Conservation (phyloP, 1,140 invertebrate species). For the Halyomorpha halys region DNA sequence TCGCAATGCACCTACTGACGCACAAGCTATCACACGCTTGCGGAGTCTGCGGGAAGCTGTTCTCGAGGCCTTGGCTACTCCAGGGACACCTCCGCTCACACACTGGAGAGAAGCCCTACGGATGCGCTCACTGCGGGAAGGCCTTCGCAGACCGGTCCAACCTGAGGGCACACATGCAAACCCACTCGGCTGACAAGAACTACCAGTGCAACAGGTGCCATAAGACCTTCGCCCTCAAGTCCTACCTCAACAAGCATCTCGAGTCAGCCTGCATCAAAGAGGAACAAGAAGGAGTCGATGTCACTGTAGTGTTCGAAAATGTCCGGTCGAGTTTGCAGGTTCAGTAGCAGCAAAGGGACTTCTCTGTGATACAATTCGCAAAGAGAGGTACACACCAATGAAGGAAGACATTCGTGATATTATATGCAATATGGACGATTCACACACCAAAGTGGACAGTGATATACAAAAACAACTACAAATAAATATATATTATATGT, state of each 20-base stretch:
- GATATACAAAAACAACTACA: neutral
- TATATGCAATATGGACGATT: slow-evolving; percentile 9
- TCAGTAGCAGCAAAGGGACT: slow-evolving; percentile 31
- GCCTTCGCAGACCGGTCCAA: slow-evolving; percentile 96
- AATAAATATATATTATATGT: neutral
- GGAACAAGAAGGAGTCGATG: slow-evolving; percentile 24
- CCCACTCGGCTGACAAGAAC: slow-evolving; percentile 81
- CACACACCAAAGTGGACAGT: slow-evolving; percentile 17
- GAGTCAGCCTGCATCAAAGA: slow-evolving; percentile 68
- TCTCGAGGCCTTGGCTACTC: slow-evolving; percentile 85
- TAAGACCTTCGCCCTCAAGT: slow-evolving; percentile 92
- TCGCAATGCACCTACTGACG: slow-evolving; percentile 94
- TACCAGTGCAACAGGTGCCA: slow-evolving; percentile 80
- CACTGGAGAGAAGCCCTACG: slow-evolving; percentile 97
- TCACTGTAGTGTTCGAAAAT: slow-evolving; percentile 27
- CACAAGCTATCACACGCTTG: slow-evolving; percentile 85
- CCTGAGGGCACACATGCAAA: slow-evolving; percentile 87
- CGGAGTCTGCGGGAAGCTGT: slow-evolving; percentile 82
- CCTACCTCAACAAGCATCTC: slow-evolving; percentile 93
- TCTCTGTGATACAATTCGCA: slow-evolving; percentile 31
- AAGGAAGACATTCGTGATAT: slow-evolving; percentile 10
- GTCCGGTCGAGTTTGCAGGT: slow-evolving; percentile 27
- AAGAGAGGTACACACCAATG: slow-evolving; percentile 19
- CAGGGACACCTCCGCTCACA: slow-evolving; percentile 91
- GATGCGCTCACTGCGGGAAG: slow-evolving; percentile 96